Conservation (phyloP, 2,888 invertebrate genomes). For the Danaus chrysippus region DNA sequence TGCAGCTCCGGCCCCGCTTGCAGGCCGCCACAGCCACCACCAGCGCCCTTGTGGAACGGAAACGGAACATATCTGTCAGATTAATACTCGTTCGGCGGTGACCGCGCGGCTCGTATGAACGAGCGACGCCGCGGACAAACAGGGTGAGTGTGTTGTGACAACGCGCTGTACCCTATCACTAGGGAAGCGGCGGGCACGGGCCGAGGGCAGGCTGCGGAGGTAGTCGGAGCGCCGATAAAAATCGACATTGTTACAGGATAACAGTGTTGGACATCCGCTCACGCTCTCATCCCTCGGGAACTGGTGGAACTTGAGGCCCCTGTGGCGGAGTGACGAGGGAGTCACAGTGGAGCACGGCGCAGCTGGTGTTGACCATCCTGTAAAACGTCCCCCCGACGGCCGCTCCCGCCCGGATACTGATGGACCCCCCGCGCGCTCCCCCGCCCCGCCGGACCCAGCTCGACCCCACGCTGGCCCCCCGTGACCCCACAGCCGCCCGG, state of each 20-base stretch:
- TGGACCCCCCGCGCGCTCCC: conserved; percentile 16
- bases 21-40: conserved; percentile 25
- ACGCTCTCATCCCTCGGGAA: conserved; percentile 30
- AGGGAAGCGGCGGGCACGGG: too few species aligned
- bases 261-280: background rate
- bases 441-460: background rate
- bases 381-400: conserved; percentile 12
- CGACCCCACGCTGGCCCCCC: conserved; percentile 3
- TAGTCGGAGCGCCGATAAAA: background rate
- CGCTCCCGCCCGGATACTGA: conserved; percentile 28
- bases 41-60: conserved; percentile 16
- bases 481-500: background rate
- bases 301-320: conserved; percentile 27
- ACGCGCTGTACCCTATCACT: too few species aligned
- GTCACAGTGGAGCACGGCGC: conserved; percentile 26
- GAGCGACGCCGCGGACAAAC: too few species aligned
- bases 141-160: too few species aligned
- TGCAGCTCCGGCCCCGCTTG: conserved; percentile 24
- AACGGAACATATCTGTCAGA: background rate
- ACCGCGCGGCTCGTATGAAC: too few species aligned
- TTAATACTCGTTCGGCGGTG: too few species aligned
- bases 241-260: background rate
- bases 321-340: conserved; percentile 23
- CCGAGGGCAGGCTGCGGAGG: too few species aligned
- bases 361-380: conserved; percentile 27